Base-by-base conservation (phyloP, 2,797 vertebrate species). In the Lepilemur ruficaudatus region DNA sequence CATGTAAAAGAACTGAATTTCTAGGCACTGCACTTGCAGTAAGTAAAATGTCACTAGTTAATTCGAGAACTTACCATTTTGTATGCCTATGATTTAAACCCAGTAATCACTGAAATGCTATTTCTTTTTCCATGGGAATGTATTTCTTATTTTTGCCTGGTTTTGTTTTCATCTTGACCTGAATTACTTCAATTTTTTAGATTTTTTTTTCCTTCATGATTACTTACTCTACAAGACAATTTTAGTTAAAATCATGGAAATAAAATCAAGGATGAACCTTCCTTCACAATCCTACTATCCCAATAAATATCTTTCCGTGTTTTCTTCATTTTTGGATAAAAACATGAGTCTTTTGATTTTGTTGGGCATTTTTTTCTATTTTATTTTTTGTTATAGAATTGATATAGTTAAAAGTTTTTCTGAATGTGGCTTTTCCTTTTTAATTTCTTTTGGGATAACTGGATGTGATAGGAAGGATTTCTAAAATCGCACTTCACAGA, bases 141-240 rank as follows among this genome's bases (percentile, higher is more conserved):
- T 0, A 48, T 69, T 82, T 78, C 25, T 83, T 48, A 46, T 70
- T 91, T 96, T 87, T 70, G 3, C 46, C 46, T 59, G 5, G 7
- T 90, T 86, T 89, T 72, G 7, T 94, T 78, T 91, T 91, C 30
- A 76, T 82, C 8, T 78, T 88, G 69, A 83, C 35, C 52, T 43
- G 61, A 10, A 38, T 86, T 72, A 15, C 48, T 85, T 88, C 55
- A 89, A 17, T 32, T n/a, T 81, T 80, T 59, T 67, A n/a, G 7
- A 20, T 7, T 59, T 41, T 25, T 7, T 55, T 9, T 57, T 28
- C 17, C 8, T 25, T 72, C 23, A 70, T 0, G 59, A 41, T 30
- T 88, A 67, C 61, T 48, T 48, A 41, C 35, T 83, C 20, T 83
- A 67, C 11, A 50, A 84, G 76, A 76, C 78, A 63, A 81, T 73